Base-by-base conservation (phyloP, 2,888 invertebrate genomes). In the Lasius fuliginosus region DNA sequence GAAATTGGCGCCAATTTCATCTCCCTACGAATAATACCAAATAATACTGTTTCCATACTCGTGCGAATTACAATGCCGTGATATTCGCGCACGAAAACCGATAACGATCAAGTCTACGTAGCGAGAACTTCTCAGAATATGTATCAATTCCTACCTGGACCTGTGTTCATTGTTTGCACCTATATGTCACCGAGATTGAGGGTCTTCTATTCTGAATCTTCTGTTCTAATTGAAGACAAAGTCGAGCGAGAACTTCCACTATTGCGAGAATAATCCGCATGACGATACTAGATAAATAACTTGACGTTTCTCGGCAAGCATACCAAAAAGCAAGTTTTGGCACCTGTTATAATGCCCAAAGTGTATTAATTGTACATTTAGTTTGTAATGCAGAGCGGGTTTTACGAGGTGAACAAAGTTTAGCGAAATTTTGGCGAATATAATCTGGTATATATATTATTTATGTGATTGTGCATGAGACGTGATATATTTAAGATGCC, bases 201-300 rank as follows among this genome's bases (percentile, higher is more conserved):
- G 18, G 23, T 71, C 60, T n/a, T 53, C 53, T 53, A n/a, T 53
- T 53, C 53, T 53, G 33, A 46, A 71, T 60, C 77, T 79, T 69
- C 58, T 23, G 18, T 79, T 33, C 36, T 81, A 73, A 81, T 81
- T 73, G 36, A 27, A 73, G 60, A 12, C 23, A 46, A 73, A 81
- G 46, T 71, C 12, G 49, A 12, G 71, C n/a, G 69, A 58, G 40
- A 79, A 79, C 58, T 79, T 69, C 23, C 18, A 33, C 23, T 15
- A 40, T 68, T 42, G 30, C 33, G 27, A 46, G 46, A 42, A 46
- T 49, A 79, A 79, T 79, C 46, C 33, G 60, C 27, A 33, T 6
- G 53, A 68, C 69, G 33, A 60, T 71, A 46, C 46, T 42, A 71
- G 58, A 33, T 60, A 60, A 79, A 23, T 23, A 23, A 69, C 71